A percentile compares a stretch with the other conserved stretches of the same genome.
Evolutionary conservation across 2,888 invertebrate species (phyloP).

Genomic region (Mythimna pallens): DNA sequence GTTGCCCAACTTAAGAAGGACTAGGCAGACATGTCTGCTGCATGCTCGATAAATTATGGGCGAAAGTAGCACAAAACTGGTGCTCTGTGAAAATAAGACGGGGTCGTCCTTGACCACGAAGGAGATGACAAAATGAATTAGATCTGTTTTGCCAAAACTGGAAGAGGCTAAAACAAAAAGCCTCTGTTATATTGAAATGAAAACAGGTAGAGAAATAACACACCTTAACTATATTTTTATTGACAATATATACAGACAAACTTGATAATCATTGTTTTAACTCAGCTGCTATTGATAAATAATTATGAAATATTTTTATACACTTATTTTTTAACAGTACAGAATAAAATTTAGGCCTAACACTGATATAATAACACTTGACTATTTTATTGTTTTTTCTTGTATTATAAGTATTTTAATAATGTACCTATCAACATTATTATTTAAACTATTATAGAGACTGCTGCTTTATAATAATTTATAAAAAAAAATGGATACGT

Average conservation of each 20-base stretch:
- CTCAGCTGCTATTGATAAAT: constrained; percentile 2
- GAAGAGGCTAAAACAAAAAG: no score
- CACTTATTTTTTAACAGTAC: not conserved
- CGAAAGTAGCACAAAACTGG: no score
- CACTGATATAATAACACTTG: not conserved
- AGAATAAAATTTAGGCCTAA: constrained; percentile 32
- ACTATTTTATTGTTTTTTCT: not conserved
- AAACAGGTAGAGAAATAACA: not conserved
- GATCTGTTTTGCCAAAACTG: no score
- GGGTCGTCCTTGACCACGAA: no score
- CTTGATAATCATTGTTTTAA: not conserved
- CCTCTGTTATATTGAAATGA: not conserved
- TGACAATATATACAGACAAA: constrained; percentile 38
- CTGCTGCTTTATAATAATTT: no score
- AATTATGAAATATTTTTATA: constrained; percentile 1
- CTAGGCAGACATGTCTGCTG: no score
- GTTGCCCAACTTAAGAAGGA: no score
- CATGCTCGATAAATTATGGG: no score
- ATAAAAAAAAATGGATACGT: not conserved
- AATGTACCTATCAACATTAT: no score
- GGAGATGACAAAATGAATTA: no score
- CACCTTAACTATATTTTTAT: not conserved
- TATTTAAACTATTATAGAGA: no score
- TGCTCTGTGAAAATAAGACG: no score
- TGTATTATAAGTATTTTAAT: not conserved